Evolutionary conservation across 2,888 invertebrate species (phyloP), one percentile per base, ranked within the genome.

Genomic region (Neria commutata): DNA sequence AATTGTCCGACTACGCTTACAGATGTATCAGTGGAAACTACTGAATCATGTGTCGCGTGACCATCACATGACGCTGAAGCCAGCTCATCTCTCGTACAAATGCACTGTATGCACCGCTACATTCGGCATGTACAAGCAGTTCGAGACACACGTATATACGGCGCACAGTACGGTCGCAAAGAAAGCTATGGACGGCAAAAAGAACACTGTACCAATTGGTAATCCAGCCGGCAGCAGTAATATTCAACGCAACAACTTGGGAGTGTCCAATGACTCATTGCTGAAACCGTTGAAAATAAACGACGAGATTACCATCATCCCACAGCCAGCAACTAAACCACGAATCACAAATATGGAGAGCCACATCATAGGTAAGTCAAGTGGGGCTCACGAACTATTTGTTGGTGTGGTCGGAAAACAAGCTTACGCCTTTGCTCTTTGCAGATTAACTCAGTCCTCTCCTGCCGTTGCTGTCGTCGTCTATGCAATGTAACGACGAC

Each of bases 51-150:
- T 96, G 60, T 92, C 93, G 47, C 87, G 92, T 69, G 95, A 95
- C 81, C 96, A 96, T 83, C 92, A 91, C 75, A 89, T 95, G 86
- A 92, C 92, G 33, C 83, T 96, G 67, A 95, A 95, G 78, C 95
- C 95, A 21, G 95, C 95, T 34, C 94, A 95, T 81, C 84, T 95
- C 57, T 94, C 95, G 26, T 95, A 95, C 85, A 95, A 95, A 82
- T 95, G 95, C 83, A 95, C 95, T 11, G 95, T 95, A 25, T 95
- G 95, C 81, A 94, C 94, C 37, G 95, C 95, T 23, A 95, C 95
- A 2, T 95, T 95, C 77, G 93, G 93, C 72, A 94, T 95, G 92
- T 95, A 95, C 85, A 94, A 94, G 83, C 91, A 94, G 75, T 95
- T 95, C 73, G 95, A 95, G 79, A 94, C 91, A 79, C 95, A 95